phyloP scores from a whole-genome alignment of 2,113 vertebrate genomes.

The rabbit (Oryctolagus cuniculus) region mOryCun1.1 NC_091440.1:11645001-11645500 shows the following conservation, averaged over 20 bases:
- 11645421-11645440: constrained; percentile 62
- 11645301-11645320: constrained; percentile 48
- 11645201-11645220: constrained; percentile 50
- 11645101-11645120: background rate
- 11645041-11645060: background rate
- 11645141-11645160: constrained; percentile 30
- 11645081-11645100: constrained; percentile 64
- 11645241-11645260: constrained; percentile 47
- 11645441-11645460: too few relatives aligned
- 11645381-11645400: background rate
- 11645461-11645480: too few relatives aligned
- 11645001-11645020: background rate
- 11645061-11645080: constrained; percentile 56
- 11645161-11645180: constrained; percentile 14
- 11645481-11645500: constrained; percentile 73
- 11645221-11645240: constrained; percentile 43
- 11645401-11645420: constrained; percentile 69
- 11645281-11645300: background rate
- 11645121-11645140: background rate
- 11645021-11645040: background rate
- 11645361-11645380: constrained; percentile 65
- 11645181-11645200: constrained; percentile 54
- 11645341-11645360: constrained; percentile 54
- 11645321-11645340: constrained; percentile 61
- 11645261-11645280: constrained; percentile 13